These are phyloP conservation scores for Numenius arquata DNA, from an alignment of 2,113 vertebrate species.

Conservation along the genomic window DNA sequence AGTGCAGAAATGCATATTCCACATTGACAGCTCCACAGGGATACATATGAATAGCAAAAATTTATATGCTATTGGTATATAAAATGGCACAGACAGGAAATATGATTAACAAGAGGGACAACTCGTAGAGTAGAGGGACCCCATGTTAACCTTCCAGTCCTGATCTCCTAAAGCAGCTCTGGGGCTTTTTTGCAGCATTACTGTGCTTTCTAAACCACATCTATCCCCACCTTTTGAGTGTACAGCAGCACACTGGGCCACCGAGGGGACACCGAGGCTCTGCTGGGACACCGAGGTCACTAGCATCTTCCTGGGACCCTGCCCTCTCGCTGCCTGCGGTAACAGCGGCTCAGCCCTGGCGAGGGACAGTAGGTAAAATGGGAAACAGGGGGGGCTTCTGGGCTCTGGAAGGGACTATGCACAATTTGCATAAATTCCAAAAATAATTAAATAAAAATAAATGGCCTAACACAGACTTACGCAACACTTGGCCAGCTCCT, in stretches of 20 bases:
- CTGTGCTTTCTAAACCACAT: not conserved
- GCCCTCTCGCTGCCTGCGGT: not conserved
- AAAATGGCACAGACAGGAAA: not conserved
- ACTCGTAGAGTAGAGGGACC: not conserved
- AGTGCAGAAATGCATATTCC: not conserved
- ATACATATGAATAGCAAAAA: not conserved
- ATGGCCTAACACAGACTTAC: not conserved
- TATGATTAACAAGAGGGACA: not conserved
- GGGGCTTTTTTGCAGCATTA: not conserved
- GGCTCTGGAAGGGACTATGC: not conserved
- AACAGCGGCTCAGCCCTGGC: not conserved
- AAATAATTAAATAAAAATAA: not conserved
- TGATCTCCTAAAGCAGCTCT: not conserved
- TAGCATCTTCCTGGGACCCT: not conserved
- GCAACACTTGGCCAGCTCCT: not conserved
- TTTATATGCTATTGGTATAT: not conserved
- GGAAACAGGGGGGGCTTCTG: not conserved
- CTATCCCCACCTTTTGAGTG: not conserved
- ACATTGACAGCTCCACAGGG: not conserved
- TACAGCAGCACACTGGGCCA: accelerated
- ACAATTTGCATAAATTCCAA: accelerated
- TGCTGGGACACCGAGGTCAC: not conserved
- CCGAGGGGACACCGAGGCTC: not conserved
- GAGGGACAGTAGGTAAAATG: not conserved
- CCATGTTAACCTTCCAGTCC: not conserved